Percentiles rank a stretch among this genome's conserved stretches.
Evolutionary conservation across 2,797 vertebrate genomes (phyloP).

Genomic region (Spatula versicolor): DNA sequence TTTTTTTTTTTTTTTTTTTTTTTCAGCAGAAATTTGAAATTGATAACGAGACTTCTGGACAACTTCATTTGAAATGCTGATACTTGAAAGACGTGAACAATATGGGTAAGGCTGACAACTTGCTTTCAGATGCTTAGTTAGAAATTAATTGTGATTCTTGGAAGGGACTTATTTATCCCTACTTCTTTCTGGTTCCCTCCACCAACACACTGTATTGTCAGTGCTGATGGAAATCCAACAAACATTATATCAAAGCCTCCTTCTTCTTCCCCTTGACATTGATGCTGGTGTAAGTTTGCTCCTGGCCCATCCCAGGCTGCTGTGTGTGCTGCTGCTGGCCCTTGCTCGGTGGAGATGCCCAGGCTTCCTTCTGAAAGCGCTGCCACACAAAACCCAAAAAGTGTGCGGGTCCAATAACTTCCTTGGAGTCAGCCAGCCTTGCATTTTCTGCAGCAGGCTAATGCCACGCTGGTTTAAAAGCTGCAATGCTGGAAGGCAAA

Average conservation of each 20-base stretch:
- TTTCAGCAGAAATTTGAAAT: not conserved
- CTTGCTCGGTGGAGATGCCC: not conserved
- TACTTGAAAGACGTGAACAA: not conserved
- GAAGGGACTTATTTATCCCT: not conserved
- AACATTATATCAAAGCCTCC: not conserved
- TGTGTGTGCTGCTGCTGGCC: not conserved
- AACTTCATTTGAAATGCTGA: not conserved
- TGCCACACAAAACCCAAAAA: not conserved
- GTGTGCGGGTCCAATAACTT: not conserved
- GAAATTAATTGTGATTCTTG: not conserved
- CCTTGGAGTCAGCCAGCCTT: not conserved
- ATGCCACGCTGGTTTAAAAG: not conserved
- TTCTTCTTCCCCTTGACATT: not conserved
- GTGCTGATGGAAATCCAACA: not conserved
- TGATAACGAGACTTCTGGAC: not conserved
- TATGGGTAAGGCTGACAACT: not conserved
- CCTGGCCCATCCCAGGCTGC: not conserved
- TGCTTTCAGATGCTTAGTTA: not conserved
- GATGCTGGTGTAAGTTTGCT: not conserved
- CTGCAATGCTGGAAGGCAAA: not conserved
- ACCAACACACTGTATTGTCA: not conserved
- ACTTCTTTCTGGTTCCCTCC: not conserved
- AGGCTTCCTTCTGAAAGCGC: not conserved
- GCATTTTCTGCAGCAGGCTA: not conserved
- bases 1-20: not conserved